Conservation (phyloP, 2,797 vertebrate genomes). For the Myiotriccus ornatus region DNA sequence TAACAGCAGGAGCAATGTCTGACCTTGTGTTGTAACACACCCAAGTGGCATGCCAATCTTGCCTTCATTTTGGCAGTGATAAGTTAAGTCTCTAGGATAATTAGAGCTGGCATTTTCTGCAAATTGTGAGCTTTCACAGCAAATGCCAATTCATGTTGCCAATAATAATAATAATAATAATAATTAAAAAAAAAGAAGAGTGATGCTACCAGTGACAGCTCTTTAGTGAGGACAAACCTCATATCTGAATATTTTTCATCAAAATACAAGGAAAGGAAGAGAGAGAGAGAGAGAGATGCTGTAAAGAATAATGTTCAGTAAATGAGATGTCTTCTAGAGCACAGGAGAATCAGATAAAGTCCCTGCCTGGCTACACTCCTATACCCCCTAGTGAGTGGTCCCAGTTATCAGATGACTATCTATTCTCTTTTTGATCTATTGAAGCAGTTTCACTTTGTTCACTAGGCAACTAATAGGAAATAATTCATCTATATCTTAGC, state of each 20-base stretch:
- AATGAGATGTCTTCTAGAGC: neutral
- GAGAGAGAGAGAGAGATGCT: neutral
- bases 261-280: accelerated
- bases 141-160: neutral
- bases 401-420: neutral
- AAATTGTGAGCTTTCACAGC: neutral
- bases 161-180: neutral
- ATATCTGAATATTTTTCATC: neutral
- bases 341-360: neutral
- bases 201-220: neutral
- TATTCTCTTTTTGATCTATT: neutral
- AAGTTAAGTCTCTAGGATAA: neutral
- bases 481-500: neutral
- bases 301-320: neutral
- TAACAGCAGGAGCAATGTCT: constrained; percentile 4
- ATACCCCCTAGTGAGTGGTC: neutral
- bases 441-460: neutral
- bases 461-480: neutral
- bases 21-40: constrained; percentile 25
- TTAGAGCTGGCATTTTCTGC: constrained; percentile 22
- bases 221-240: neutral
- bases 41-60: constrained; percentile 17
- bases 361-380: neutral
- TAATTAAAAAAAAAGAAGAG: neutral
- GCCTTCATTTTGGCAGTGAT: neutral